Evolutionary conservation across 2,888 invertebrate species (phyloP), one percentile per base, ranked within the genome.

Genomic region (Agrotis segetum): DNA sequence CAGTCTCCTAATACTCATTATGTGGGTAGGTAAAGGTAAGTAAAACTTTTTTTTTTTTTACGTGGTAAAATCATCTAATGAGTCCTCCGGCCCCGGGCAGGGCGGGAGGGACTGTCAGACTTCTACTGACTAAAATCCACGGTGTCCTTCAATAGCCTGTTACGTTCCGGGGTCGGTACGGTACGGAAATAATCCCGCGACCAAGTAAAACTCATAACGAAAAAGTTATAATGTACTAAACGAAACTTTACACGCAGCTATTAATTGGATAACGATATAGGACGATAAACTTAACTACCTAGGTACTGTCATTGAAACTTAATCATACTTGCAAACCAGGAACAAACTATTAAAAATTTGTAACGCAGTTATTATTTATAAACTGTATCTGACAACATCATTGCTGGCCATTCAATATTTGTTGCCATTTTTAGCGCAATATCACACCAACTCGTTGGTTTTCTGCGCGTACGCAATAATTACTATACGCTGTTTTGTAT

Each of bases 401-500:
- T 61, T 74, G 29, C 56, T 24, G 21, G 9, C 56, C 60, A 58
- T 70, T 74, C 49, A 63, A 63, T 46, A 6, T 55, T 71, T 62
- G 21, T 77, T 46, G 19, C 62, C 47, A 79, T 65, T 74, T 74
- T 63, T 40, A 56, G 56, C 13, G 34, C 50, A 70, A 79, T 29
- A 29, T 70, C 44, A 50, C 53, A 55, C 47, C n/a, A 61, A 68
- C 29, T 63, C 59, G n/a, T 52, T 58, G 47, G 24, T 58, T 19
- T 55, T 59, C 52, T 74, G 60, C 59, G 52, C 58, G 56, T 80
- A 69, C 75, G 71, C 71, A 75, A 79, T 71, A 75, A 79, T 81
- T 81, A 81, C 63, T 60, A 1, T 34, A 2, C 1, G 9, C 53
- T 71, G 56, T 67, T 47, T 70, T 75, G 67, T 71, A 73, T 67